Evolutionary conservation across 1,140 invertebrate genomes (phyloP).

Genomic region (Callitettix versicolor): DNA sequence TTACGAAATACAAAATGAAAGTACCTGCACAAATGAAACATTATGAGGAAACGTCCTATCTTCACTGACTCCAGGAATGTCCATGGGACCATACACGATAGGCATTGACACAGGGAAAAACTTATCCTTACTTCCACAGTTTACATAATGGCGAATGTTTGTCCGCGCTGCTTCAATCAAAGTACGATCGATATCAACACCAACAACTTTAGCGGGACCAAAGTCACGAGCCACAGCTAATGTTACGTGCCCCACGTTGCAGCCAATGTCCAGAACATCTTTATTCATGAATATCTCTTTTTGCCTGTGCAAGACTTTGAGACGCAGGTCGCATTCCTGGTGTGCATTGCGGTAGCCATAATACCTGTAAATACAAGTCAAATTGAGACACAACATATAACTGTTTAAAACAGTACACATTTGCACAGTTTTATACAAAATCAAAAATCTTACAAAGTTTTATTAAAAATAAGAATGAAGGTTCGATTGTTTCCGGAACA

Average conservation of each 20-base stretch:
- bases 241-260: constrained; percentile 93
- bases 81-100: constrained; percentile 67
- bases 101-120: constrained; percentile 77
- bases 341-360: constrained; percentile 86
- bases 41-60: constrained; percentile 68
- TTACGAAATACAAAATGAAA: too few relatives aligned
- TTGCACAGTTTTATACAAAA: too few relatives aligned
- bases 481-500: too few relatives aligned
- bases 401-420: background rate
- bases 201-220: constrained; percentile 71
- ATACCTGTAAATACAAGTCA: constrained; percentile 52
- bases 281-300: constrained; percentile 78
- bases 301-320: constrained; percentile 66
- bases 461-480: too few relatives aligned
- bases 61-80: constrained; percentile 44
- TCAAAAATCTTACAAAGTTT: too few relatives aligned
- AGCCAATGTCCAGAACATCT: constrained; percentile 92
- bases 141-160: constrained; percentile 70
- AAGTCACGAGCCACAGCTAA: constrained; percentile 75
- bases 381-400: too few relatives aligned
- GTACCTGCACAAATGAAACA: constrained; percentile 76
- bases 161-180: constrained; percentile 48
- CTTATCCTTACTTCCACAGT: constrained; percentile 28
- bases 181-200: constrained; percentile 89
- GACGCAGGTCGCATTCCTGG: constrained; percentile 66